A percentile compares a stretch with the other conserved stretches of the same genome.
Evolutionary conservation across 2,888 invertebrate genomes (phyloP).

Genomic region (Philaethria dido): DNA sequence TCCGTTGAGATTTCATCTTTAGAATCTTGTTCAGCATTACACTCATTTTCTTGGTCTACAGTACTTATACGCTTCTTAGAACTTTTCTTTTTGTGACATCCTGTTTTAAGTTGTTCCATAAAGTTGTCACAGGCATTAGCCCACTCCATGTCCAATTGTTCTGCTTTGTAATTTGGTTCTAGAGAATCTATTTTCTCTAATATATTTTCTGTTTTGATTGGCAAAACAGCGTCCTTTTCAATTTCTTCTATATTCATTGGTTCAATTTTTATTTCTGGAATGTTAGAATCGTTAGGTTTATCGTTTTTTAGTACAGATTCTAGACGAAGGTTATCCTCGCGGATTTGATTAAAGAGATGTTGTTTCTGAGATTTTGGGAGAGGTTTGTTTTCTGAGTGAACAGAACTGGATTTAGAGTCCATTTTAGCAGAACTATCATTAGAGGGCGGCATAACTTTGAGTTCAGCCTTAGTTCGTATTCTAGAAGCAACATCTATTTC

Average conservation of each 20-base stretch:
- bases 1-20: conserved; percentile 48
- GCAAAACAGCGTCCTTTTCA: conserved; percentile 82
- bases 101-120: conserved; percentile 88
- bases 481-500: conserved; percentile 86
- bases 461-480: conserved; percentile 93
- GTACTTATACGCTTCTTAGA: conserved; percentile 77
- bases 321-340: conserved; percentile 71
- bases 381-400: conserved; percentile 57
- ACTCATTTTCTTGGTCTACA: conserved; percentile 56
- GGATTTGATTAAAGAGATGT: conserved; percentile 77
- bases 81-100: conserved; percentile 83
- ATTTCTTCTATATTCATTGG: conserved; percentile 87
- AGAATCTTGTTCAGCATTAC: conserved; percentile 47
- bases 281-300: conserved; percentile 73
- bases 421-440: conserved; percentile 60
- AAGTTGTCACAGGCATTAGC: conserved; percentile 90
- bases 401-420: conserved; percentile 52
- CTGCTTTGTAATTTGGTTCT: conserved; percentile 46
- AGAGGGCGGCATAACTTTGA: conserved; percentile 85
- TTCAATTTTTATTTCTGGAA: conserved; percentile 87
- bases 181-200: conserved; percentile 52
- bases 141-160: conserved; percentile 82
- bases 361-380: conserved; percentile 74
- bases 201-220: conserved; percentile 68
- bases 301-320: conserved; percentile 86